Conservation (phyloP, 2,888 invertebrate species). For the Clitarchus hookeri region DNA sequence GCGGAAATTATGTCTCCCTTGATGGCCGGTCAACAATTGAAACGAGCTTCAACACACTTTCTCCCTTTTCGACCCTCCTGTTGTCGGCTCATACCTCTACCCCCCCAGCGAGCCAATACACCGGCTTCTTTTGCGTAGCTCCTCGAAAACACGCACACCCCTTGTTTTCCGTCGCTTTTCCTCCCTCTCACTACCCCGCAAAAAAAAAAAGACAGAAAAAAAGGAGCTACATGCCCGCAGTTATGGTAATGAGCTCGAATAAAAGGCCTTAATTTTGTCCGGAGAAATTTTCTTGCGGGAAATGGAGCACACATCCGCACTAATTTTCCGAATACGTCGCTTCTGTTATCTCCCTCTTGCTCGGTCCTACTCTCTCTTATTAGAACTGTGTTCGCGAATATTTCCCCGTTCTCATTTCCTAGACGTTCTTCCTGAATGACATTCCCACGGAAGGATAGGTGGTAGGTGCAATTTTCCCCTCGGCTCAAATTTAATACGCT, state of each 20-base stretch:
- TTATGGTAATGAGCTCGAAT: conserved; percentile 10
- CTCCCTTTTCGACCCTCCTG: neutral
- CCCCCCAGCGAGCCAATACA: neutral
- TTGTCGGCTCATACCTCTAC: neutral
- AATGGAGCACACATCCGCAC: neutral
- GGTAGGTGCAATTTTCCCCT: neutral
- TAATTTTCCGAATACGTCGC: neutral
- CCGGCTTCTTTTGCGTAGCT: neutral
- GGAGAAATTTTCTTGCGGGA: neutral
- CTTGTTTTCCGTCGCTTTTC: neutral
- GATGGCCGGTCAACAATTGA: neutral
- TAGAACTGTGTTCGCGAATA: neutral
- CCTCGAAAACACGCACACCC: neutral
- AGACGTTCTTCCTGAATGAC: neutral
- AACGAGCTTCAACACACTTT: neutral
- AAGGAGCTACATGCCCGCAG: neutral
- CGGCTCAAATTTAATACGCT: neutral
- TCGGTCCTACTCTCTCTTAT: neutral
- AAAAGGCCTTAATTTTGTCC: neutral
- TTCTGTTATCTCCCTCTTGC: neutral
- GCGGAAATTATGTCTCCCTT: neutral
- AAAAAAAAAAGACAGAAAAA: neutral
- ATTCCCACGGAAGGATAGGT: neutral
- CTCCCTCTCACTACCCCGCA: neutral
- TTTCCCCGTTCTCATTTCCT: neutral